These are phyloP conservation scores for Micromesistius poutassou DNA, from an alignment of 2,797 vertebrate species.

Conservation along the genomic window DNA sequence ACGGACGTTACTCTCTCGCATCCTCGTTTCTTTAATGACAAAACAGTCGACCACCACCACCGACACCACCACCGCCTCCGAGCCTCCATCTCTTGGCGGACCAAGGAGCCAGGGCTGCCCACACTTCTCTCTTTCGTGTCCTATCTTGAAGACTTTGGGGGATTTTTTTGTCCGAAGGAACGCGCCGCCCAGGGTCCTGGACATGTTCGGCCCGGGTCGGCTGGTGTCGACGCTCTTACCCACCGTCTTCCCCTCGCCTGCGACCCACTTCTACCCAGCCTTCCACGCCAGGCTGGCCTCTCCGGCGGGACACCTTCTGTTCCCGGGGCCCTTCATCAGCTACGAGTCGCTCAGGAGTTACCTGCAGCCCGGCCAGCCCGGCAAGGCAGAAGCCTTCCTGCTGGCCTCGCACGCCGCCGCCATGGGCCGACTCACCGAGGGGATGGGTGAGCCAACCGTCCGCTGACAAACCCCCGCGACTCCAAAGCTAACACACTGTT, in stretches of 20 bases:
- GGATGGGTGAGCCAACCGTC: slow-evolving; percentile 63
- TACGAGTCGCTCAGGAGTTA: slow-evolving; percentile 77
- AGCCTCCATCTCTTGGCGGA: background rate
- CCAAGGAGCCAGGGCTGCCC: background rate
- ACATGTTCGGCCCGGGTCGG: slow-evolving; percentile 78
- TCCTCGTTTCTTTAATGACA: background rate
- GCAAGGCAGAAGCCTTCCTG: slow-evolving; percentile 72
- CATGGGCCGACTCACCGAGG: slow-evolving; percentile 60
- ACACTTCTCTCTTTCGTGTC: background rate
- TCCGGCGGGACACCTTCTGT: slow-evolving; percentile 65
- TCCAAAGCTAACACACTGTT: background rate
- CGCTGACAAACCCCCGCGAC: background rate
- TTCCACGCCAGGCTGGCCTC: slow-evolving; percentile 69
- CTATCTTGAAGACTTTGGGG: background rate
- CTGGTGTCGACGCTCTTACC: slow-evolving; percentile 72
- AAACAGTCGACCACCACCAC: background rate
- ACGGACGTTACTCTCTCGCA: background rate
- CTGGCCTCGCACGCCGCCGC: slow-evolving; percentile 68
- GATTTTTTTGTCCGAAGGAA: slow-evolving; percentile 26
- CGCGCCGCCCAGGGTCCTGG: slow-evolving; percentile 30
- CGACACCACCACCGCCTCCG: background rate
- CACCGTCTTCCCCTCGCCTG: slow-evolving; percentile 72
- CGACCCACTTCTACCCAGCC: slow-evolving; percentile 71
- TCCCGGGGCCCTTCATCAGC: slow-evolving; percentile 77
- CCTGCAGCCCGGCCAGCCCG: slow-evolving; percentile 75